phyloP scores from a whole-genome alignment of 1,140 invertebrate species.

The Tetramorium alpestre region DNA sequence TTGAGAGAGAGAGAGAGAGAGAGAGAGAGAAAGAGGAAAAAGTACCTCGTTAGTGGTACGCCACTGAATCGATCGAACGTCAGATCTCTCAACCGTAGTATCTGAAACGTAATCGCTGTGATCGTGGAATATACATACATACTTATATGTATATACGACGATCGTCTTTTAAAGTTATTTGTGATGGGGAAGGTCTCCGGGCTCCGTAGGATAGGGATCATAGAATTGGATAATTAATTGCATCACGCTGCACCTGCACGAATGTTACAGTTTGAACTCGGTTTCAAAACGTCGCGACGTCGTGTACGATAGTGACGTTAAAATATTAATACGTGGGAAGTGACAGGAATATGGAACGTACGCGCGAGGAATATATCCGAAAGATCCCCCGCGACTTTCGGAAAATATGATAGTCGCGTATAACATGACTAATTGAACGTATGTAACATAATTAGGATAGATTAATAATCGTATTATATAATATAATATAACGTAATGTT shows the following conservation, averaged over 20 bases:
- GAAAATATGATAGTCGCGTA: not conserved
- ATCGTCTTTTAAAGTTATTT: constrained; percentile 33
- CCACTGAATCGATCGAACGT: constrained; percentile 10
- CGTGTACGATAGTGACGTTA: constrained; percentile 24
- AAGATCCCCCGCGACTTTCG: not conserved
- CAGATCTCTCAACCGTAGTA: constrained; percentile 34
- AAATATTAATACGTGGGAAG: constrained; percentile 38
- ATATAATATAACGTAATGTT: not conserved
- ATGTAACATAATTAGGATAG: not conserved
- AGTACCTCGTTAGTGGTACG: constrained; percentile 37
- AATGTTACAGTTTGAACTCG: constrained; percentile 39
- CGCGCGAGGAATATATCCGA: not conserved
- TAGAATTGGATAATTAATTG: constrained; percentile 49
- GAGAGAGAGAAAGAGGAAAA: not conserved
- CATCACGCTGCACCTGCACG: constrained; percentile 16
- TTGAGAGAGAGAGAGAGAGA: not conserved
- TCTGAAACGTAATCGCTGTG: constrained; percentile 32
- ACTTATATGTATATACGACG: not conserved
- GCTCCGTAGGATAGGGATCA: not conserved
- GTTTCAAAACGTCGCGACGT: constrained; percentile 42
- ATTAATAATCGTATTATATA: not conserved
- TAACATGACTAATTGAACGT: constrained; percentile 16
- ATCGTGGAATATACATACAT: not conserved
- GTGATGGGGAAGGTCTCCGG: not conserved
- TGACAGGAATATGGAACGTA: not conserved